phyloP scores from a whole-genome alignment of 2,113 vertebrate genomes.

The Antechinus stuartii region DNA sequence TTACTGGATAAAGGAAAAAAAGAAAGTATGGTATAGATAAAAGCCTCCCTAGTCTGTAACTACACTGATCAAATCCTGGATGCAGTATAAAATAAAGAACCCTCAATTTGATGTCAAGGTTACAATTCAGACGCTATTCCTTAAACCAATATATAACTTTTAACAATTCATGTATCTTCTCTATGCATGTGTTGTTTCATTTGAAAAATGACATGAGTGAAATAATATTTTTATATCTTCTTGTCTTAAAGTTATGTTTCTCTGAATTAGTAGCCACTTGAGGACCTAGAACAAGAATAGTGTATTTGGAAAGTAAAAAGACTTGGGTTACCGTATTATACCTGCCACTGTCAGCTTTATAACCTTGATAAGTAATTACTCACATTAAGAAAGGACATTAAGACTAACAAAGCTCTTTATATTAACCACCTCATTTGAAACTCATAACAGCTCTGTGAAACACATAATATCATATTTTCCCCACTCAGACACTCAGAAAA shows the following conservation, averaged over 20 bases:
- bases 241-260: neutral
- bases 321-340: neutral
- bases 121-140: neutral
- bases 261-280: neutral
- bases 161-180: neutral
- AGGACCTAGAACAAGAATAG: neutral
- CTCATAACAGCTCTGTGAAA: neutral
- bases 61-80: neutral
- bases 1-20: neutral
- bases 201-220: neutral
- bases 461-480: neutral
- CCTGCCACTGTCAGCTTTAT: neutral
- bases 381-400: neutral
- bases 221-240: neutral
- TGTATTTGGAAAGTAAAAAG: neutral
- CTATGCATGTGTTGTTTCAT: neutral
- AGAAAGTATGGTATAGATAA: neutral
- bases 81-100: neutral
- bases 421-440: neutral
- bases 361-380: neutral
- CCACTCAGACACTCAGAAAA: neutral
- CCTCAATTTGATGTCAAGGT: neutral
- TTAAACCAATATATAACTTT: neutral
- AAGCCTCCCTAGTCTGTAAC: neutral
- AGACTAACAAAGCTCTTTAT: neutral